These are phyloP conservation scores for Andricus quercusramuli DNA, from an alignment of 2,888 invertebrate species.

Conservation along the genomic window DNA sequence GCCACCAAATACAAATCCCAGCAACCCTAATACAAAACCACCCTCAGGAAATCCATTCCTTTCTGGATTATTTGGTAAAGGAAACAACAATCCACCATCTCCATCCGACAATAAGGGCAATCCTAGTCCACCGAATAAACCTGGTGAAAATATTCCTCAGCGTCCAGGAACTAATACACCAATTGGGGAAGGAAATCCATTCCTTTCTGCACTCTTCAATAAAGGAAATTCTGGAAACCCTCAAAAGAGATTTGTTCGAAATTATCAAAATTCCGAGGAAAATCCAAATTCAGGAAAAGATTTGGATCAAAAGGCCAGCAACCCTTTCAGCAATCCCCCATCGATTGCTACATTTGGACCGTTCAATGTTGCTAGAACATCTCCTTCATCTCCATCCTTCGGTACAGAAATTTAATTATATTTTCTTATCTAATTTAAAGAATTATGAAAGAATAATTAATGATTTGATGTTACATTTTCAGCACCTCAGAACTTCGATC, in stretches of 20 bases:
- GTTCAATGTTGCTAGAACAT: neutral
- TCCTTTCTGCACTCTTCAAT: conserved; percentile 1
- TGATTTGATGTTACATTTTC: neutral
- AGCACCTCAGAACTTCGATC: neutral
- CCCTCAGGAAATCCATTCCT: conserved; percentile 45
- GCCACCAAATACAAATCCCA: neutral
- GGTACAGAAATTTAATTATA: neutral
- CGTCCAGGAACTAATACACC: neutral
- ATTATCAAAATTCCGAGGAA: neutral
- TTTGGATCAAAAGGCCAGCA: neutral
- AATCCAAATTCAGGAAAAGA: neutral
- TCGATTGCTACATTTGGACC: conserved; percentile 4
- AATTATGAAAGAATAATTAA: neutral
- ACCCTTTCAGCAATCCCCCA: neutral
- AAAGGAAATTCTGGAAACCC: conserved; percentile 1
- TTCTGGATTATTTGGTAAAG: conserved; percentile 11
- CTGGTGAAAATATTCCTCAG: conserved; percentile 40
- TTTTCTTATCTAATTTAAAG: neutral
- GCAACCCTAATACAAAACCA: neutral
- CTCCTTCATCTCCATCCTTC: neutral
- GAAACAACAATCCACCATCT: conserved; percentile 23
- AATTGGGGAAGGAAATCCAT: conserved; percentile 17
- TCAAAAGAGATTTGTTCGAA: neutral
- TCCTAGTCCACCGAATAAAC: neutral
- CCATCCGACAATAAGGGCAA: neutral